Evolutionary conservation across 2,797 vertebrate genomes (phyloP), one percentile per base, ranked within the genome.

Genomic region (Peromyscus melanophrys): DNA sequence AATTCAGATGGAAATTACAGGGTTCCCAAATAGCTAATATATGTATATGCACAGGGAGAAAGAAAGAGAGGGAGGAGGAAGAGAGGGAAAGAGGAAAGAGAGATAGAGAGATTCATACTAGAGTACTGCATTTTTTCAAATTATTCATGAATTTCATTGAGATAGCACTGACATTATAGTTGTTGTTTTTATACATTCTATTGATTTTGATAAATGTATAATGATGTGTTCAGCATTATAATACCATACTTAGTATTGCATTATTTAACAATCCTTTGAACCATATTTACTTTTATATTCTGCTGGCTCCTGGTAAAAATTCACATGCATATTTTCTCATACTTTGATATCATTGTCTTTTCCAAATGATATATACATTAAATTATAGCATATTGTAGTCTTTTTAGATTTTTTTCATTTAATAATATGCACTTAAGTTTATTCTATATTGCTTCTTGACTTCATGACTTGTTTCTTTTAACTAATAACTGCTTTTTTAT

Each of bases 121-220:
- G 14, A 65, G 2, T 59, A 34, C 0, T 37, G 0, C 27, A 65
- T 95, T 81, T 95, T 81, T 6, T 89, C 76, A 34, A 89, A 5
- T 27, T 82, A 69, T 88, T 57, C 11, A 52, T 25, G 27, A 76
- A 40, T 4, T 25, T 13, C 31, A 37, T 1, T 57, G 29, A 37
- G 13, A 73, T 69, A 43, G 46, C 16, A 46, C 16, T 27, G 61
- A 71, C 21, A 67, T 49, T 14, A 29, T 37, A 69, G 5, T 76
- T 83, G 5, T 76, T 83, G 31, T 2, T 76, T 11, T 27, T 87
- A 21, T 59, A 25, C 4, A 77, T 85, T 65, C 43, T 71, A 2
- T 81, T 27, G 9, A 46, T 78, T 92, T 96, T 93, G 12, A 69
- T n/a, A 81, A 89, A 85, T 81, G 5, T 49, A 46, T 88, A 88